Base-by-base conservation (phyloP, 2,888 invertebrate species). In the Cetonia aurata region DNA sequence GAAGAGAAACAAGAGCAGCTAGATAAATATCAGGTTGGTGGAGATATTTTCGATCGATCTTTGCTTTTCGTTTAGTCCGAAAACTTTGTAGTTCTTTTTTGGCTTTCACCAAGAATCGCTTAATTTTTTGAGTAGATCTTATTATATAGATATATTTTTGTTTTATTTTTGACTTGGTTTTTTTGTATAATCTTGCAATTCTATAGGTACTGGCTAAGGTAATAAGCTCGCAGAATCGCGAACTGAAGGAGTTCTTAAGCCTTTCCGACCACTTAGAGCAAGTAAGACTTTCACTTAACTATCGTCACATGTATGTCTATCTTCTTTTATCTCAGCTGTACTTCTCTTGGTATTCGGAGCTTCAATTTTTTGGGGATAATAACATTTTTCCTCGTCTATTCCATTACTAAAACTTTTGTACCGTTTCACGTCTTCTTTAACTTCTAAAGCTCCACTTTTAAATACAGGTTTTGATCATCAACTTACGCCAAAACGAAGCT, bases 1-100 rank as follows among this genome's bases (percentile, higher is more conserved):
- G 95, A 96, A 76, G 96, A 97, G 80, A 98, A 98, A 83, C 89
- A 93, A 76, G 94, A 95, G 75, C 96, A 96, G 82, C 88, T 95
- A 44, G 93, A 93, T 80, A 94, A 93, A 85, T 97, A 96, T 84
- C 95, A 96, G 92, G 95, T 94, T 86, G 83, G 84, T 79, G 6
- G 53, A 60, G 6, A 13, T 74, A 52, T 65, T 69, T 62, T 12
- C 13, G 25, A 44, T 46, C 41, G 2, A 10, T 59, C n/a, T 59
- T 59, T 59, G 41, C 13, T 17, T 48, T 8, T 9, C 25, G 17
- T 9, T 9, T 33, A n/a, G 19, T 56, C 25, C 15, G 10, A 6
- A 19, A 19, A 33, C 25, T 55, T 55, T 48, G 17, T 37, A 37
- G 37, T 44, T 10, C 13, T 8, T 13, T 46, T 60, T 60, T 25